Evolutionary conservation across 2,888 invertebrate species (phyloP).

Genomic region (Beris morrisii): DNA sequence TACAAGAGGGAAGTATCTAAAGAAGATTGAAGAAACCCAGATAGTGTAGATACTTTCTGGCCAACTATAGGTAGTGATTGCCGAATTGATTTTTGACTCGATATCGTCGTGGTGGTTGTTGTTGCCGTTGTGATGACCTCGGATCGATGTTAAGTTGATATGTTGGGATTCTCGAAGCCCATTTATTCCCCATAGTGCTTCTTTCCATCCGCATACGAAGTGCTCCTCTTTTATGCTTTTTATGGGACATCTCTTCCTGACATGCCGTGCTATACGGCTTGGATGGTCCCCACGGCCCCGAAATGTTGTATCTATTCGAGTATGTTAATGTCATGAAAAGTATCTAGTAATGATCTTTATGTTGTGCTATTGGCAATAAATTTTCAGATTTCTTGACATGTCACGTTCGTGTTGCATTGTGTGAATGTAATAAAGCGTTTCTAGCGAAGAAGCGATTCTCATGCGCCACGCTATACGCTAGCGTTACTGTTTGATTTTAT

Average conservation of each 20-base stretch:
- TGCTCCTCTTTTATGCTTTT: constrained; percentile 12
- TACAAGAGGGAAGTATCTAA: not conserved
- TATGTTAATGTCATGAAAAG: constrained; percentile 32
- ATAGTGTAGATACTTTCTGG: not conserved
- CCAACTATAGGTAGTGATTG: constrained; percentile 7
- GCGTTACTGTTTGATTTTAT: too few relatives aligned
- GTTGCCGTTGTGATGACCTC: too few relatives aligned
- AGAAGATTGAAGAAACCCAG: not conserved
- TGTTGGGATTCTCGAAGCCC: too few relatives aligned
- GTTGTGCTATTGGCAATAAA: constrained; percentile 30
- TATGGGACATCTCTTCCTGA: not conserved
- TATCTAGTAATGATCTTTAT: constrained; percentile 33
- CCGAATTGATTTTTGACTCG: constrained; percentile 28
- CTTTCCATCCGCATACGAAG: too few relatives aligned
- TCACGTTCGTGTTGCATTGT: constrained; percentile 29
- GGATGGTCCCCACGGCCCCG: too few relatives aligned
- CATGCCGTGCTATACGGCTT: too few relatives aligned
- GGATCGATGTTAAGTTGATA: too few relatives aligned
- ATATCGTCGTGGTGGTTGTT: not conserved
- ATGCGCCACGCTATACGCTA: too few relatives aligned
- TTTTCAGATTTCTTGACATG: constrained; percentile 31
- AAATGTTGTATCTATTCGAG: constrained; percentile 20
- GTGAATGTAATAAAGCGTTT: too few relatives aligned
- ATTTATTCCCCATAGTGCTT: too few relatives aligned
- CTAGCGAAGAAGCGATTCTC: too few relatives aligned